Percentiles rank a stretch among this genome's conserved stretches.
Conservation (phyloP, 2,113 vertebrate genomes). For the Cyphomyrus plagiostoma region DNA sequence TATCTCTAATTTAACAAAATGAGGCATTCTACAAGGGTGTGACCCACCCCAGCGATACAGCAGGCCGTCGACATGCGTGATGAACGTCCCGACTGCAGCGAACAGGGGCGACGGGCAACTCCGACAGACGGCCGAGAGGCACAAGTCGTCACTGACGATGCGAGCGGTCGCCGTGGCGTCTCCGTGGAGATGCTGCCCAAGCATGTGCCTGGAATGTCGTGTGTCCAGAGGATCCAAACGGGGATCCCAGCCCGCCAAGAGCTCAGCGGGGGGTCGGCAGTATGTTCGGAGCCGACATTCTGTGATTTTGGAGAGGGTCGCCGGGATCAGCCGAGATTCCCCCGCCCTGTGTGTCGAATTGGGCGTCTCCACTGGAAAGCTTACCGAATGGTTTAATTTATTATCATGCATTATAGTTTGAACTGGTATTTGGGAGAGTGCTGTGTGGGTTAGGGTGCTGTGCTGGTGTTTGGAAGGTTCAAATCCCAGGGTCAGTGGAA, state of each 20-base stretch:
- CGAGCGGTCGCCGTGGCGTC: constrained; percentile 42
- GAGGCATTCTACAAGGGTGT: constrained; percentile 32
- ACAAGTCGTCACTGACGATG: not conserved
- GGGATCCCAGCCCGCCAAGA: constrained; percentile 63
- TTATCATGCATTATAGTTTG: not conserved
- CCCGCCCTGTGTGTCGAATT: not conserved
- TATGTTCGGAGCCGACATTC: constrained; percentile 72
- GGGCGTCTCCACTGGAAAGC: not conserved
- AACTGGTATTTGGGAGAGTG: not conserved
- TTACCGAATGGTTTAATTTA: not conserved
- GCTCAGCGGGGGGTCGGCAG: constrained; percentile 72
- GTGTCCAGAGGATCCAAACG: constrained; percentile 70
- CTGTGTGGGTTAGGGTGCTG: not conserved
- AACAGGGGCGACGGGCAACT: not conserved
- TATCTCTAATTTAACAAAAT: constrained; percentile 55
- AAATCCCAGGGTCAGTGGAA: not conserved
- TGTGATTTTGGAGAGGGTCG: constrained; percentile 67
- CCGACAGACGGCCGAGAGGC: not conserved
- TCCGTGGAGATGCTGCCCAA: constrained; percentile 51
- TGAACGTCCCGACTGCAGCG: not conserved
- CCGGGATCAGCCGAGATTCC: constrained; percentile 55
- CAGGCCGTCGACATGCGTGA: not conserved
- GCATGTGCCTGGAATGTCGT: constrained; percentile 52
- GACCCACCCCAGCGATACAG: not conserved
- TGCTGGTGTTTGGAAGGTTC: not conserved